phyloP scores from a whole-genome alignment of 37 sponge, comb jelly and placozoan genomes.

The Halichondria panicea region DNA sequence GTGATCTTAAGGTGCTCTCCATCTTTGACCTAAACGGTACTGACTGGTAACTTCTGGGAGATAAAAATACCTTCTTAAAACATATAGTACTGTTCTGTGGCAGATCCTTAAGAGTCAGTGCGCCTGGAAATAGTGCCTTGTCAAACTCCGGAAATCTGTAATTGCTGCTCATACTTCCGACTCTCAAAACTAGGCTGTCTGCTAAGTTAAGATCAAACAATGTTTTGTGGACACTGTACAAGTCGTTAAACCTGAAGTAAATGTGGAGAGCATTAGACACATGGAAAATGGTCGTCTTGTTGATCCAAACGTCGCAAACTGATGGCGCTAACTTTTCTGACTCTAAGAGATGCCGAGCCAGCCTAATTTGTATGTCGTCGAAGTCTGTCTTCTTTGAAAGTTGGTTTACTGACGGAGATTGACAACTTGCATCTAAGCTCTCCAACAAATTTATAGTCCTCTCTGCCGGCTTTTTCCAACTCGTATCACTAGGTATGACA shows the following conservation, averaged over 20 bases:
- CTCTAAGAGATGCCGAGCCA: too few relatives aligned
- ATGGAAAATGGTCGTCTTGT: conserved; percentile 46
- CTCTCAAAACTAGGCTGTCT: conserved; percentile 19
- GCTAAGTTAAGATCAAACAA: background rate
- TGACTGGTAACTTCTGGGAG: conserved; percentile 47
- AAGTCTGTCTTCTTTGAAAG: too few relatives aligned
- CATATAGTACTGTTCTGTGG: conserved; percentile 18
- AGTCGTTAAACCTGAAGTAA: conserved; percentile 58
- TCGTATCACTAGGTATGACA: too few relatives aligned
- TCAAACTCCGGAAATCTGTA: conserved; percentile 56
- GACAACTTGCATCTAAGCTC: too few relatives aligned
- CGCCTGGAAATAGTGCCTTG: conserved; percentile 36
- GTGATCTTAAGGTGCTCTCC: background rate
- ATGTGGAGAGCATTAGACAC: conserved; percentile 33
- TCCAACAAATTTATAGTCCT: too few relatives aligned
- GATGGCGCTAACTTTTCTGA: too few relatives aligned
- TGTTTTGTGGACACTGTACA: conserved; percentile 46
- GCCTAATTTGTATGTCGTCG: too few relatives aligned
- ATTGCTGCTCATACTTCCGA: conserved; percentile 16
- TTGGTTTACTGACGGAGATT: too few relatives aligned
- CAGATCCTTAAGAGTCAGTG: conserved; percentile 11
- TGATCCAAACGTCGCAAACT: conserved; percentile 33
- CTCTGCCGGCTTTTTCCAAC: too few relatives aligned
- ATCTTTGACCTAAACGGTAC: conserved; percentile 45
- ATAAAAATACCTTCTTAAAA: conserved; percentile 28